These are phyloP conservation scores for Artemia sinica DNA, from an alignment of 2,888 invertebrate species.

Conservation along the genomic window DNA sequence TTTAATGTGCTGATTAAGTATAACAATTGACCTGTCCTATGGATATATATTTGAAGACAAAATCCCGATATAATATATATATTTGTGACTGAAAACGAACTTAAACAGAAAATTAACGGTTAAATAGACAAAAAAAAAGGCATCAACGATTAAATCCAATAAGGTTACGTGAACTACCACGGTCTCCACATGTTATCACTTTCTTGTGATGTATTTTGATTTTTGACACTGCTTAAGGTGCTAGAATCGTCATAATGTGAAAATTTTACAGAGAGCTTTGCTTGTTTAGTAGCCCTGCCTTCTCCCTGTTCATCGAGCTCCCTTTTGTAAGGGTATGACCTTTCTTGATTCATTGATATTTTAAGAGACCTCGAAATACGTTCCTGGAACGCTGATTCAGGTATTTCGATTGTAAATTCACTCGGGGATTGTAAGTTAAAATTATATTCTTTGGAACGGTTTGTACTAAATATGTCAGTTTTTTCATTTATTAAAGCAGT, in stretches of 20 bases:
- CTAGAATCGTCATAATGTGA: background rate
- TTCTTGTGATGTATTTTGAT: background rate
- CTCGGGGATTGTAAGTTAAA: background rate
- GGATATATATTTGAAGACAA: too few species aligned
- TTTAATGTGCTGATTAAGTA: too few species aligned
- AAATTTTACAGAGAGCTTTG: background rate
- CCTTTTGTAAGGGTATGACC: background rate
- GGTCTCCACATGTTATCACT: constrained; percentile 13
- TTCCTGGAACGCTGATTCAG: background rate
- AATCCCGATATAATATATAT: too few species aligned
- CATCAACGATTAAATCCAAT: too few species aligned
- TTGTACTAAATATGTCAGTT: too few species aligned
- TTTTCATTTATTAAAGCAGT: too few species aligned
- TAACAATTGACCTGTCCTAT: too few species aligned
- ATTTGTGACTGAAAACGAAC: too few species aligned
- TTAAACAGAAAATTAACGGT: too few species aligned
- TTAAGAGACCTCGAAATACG: background rate
- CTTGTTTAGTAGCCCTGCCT: background rate
- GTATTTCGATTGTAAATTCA: background rate
- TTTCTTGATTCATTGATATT: background rate
- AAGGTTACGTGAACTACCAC: background rate
- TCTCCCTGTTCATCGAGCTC: background rate
- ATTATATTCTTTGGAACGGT: too few species aligned
- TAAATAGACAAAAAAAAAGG: too few species aligned
- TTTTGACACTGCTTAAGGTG: background rate